Percentiles rank a stretch among this genome's conserved stretches.
phyloP scores from a whole-genome alignment of 1,140 invertebrate genomes.

The Danaus melanippus region DNA sequence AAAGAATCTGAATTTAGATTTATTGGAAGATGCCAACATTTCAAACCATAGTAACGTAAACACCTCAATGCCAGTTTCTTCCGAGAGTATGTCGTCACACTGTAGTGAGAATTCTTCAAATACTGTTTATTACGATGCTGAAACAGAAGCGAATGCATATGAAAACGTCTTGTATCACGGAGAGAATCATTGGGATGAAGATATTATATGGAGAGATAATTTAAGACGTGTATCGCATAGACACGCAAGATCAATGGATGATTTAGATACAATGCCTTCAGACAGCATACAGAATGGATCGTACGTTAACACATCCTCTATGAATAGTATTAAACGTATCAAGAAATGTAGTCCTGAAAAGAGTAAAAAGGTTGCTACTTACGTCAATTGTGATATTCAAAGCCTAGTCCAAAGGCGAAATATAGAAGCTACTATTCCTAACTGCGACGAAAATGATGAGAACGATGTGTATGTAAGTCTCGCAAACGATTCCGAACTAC shows the following conservation, averaged over 20 bases:
- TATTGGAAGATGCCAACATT: conserved; percentile 30
- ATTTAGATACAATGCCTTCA: conserved; percentile 76
- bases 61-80: conserved; percentile 41
- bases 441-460: conserved; percentile 55
- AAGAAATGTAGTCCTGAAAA: conserved; percentile 54
- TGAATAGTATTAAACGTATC: conserved; percentile 59
- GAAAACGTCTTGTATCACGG: conserved; percentile 70
- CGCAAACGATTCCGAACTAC: conserved; percentile 41
- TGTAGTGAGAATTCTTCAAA: conserved; percentile 64
- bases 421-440: conserved; percentile 11
- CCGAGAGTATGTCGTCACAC: conserved; percentile 62
- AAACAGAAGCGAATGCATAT: conserved; percentile 56
- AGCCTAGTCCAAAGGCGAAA: conserved; percentile 32
- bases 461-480: conserved; percentile 76
- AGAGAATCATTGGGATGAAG: conserved; percentile 87
- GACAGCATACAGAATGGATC: conserved; percentile 38
- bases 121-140: conserved; percentile 64
- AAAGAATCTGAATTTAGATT: conserved; percentile 32
- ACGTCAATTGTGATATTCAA: conserved; percentile 80
- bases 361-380: conserved; percentile 78
- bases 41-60: conserved; percentile 26
- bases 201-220: conserved; percentile 84
- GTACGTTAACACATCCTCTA: conserved; percentile 39
- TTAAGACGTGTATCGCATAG: conserved; percentile 83
- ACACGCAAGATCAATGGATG: conserved; percentile 85